phyloP scores from a whole-genome alignment of 2,888 invertebrate species.

The Uloborus plumipes region DNA sequence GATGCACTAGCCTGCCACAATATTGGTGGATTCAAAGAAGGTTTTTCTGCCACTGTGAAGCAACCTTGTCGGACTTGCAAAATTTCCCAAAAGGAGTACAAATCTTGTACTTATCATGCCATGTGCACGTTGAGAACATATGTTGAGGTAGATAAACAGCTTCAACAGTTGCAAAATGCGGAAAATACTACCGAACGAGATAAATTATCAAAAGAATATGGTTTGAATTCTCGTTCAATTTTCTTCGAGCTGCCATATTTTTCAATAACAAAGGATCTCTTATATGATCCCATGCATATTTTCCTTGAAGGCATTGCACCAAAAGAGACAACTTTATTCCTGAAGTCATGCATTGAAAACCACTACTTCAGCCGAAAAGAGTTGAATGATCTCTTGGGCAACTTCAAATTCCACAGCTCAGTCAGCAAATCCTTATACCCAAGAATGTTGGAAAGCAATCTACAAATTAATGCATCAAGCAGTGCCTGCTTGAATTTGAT shows the following conservation, averaged over 20 bases:
- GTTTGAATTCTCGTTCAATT: constrained; percentile 17
- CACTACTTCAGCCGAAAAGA: background rate
- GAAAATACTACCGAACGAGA: constrained; percentile 9
- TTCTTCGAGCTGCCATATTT: background rate
- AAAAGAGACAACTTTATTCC: constrained; percentile 12
- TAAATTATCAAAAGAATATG: constrained; percentile 15
- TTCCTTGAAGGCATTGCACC: constrained; percentile 5
- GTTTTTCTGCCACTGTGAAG: constrained; percentile 8
- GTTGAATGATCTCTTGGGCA: constrained; percentile 8
- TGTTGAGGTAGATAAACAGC: background rate
- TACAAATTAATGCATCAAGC: constrained; percentile 23
- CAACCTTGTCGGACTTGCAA: constrained; percentile 19
- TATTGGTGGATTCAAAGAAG: constrained; percentile 24
- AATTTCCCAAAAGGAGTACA: constrained; percentile 3
- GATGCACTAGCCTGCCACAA: constrained; percentile 18
- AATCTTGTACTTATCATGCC: background rate
- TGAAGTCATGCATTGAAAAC: background rate
- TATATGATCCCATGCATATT: constrained; percentile 23
- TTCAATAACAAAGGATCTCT: constrained; percentile 16
- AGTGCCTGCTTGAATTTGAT: constrained; percentile 24
- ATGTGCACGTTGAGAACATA: constrained; percentile 17
- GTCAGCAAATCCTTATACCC: constrained; percentile 29
- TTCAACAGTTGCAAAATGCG: background rate
- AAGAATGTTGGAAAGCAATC: constrained; percentile 16
- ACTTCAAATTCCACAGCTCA: constrained; percentile 18